Conservation (phyloP, 2,888 invertebrate species). For the Dione juno region DNA sequence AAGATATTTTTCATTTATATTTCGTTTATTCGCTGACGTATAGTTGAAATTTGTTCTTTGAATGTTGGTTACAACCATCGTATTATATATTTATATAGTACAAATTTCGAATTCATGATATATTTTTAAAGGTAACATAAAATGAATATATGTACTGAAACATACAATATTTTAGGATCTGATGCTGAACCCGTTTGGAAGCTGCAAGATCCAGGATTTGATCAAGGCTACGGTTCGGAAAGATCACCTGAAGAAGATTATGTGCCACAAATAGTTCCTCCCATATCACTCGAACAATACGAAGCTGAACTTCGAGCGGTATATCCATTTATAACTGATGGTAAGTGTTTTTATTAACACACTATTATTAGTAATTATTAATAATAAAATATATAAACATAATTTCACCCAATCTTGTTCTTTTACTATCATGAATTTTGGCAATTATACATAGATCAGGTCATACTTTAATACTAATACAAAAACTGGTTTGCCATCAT, state of each 20-base stretch:
- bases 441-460: no score
- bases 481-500: no score
- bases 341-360: slow-evolving; percentile 71
- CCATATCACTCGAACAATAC: slow-evolving; percentile 82
- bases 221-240: slow-evolving; percentile 91
- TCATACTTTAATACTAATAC: no score
- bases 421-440: no score
- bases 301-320: slow-evolving; percentile 85
- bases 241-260: slow-evolving; percentile 90
- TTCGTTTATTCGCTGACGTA: not conserved
- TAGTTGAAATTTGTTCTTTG: no score
- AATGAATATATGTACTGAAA: not conserved
- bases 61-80: no score
- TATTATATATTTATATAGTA: no score
- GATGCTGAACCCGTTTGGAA: slow-evolving; percentile 82
- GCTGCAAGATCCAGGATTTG: slow-evolving; percentile 83
- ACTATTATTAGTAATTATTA: no score
- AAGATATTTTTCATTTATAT: not conserved
- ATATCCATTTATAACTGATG: slow-evolving; percentile 88
- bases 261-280: slow-evolving; percentile 85
- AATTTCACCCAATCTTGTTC: no score
- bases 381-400: no score
- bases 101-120: no score
- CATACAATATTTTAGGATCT: slow-evolving; percentile 66
- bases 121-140: no score